phyloP scores from a whole-genome alignment of 1,140 invertebrate species.

The Gryllus bimaculatus region DNA sequence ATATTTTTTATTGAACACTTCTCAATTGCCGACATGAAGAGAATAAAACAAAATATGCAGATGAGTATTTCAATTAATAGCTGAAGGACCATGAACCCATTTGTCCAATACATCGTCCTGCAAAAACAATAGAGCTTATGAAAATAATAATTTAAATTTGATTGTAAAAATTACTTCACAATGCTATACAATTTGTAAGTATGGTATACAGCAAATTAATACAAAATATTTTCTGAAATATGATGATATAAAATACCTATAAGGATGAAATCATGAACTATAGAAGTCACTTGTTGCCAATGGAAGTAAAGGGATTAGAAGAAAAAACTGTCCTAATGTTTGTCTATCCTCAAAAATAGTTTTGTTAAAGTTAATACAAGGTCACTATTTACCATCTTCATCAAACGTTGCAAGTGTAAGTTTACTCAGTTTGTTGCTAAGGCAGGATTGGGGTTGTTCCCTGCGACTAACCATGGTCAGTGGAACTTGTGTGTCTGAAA shows the following conservation, averaged over 20 bases:
- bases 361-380: not conserved
- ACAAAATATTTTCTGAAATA: not conserved
- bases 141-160: too few relatives aligned
- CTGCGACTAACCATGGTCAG: slow-evolving; percentile 36
- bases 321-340: not conserved
- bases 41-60: too few relatives aligned
- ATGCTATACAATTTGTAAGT: too few relatives aligned
- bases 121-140: not conserved
- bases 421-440: slow-evolving; percentile 79
- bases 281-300: not conserved
- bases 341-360: not conserved
- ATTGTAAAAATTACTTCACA: too few relatives aligned
- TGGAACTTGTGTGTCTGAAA: slow-evolving; percentile 39
- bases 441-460: slow-evolving; percentile 37
- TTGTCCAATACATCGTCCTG: not conserved
- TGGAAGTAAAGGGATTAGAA: not conserved
- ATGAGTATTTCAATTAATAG: not conserved
- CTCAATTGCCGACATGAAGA: too few relatives aligned
- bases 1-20: too few relatives aligned
- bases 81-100: not conserved
- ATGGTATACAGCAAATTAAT: too few relatives aligned
- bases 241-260: not conserved
- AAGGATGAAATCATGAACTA: not conserved
- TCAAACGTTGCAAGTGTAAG: slow-evolving; percentile 82
- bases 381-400: slow-evolving; percentile 52